These are phyloP conservation scores for Acanthurus tractus DNA, from an alignment of 2,797 vertebrate genomes.

Conservation along the genomic window DNA sequence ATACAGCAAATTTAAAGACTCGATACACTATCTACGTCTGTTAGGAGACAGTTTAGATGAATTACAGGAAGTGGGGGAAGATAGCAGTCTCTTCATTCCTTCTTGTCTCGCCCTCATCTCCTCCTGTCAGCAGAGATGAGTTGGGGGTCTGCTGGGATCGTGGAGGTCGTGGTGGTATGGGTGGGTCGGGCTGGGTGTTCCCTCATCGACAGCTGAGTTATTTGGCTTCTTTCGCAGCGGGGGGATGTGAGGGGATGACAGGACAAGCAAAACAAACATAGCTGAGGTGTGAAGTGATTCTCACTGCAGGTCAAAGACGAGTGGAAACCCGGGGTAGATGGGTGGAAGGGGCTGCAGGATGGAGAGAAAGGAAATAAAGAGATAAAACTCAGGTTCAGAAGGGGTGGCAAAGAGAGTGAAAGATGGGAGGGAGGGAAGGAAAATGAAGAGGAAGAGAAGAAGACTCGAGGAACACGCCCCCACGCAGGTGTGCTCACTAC, in stretches of 20 bases:
- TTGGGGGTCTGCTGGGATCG: conserved; percentile 70
- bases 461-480: conserved; percentile 56
- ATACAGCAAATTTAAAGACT: background rate
- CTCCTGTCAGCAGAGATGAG: conserved; percentile 77
- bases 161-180: conserved; percentile 60
- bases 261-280: conserved; percentile 89
- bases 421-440: conserved; percentile 37
- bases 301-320: conserved; percentile 74
- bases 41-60: conserved; percentile 39
- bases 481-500: conserved; percentile 76
- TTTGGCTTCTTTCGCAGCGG: conserved; percentile 76
- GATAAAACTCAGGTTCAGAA: conserved; percentile 30
- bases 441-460: conserved; percentile 31
- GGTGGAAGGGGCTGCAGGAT: conserved; percentile 32
- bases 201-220: conserved; percentile 79
- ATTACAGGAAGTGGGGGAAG: conserved; percentile 54
- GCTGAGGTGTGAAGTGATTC: conserved; percentile 86
- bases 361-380: conserved; percentile 22
- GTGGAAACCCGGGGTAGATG: conserved; percentile 54
- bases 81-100: conserved; percentile 66
- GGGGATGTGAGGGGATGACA: conserved; percentile 76
- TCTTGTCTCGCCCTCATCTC: conserved; percentile 63
- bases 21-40: background rate
- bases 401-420: conserved; percentile 46
- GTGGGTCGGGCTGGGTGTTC: conserved; percentile 63